Base-by-base conservation (phyloP, 1,140 invertebrate species). In the Choristoneura fumiferana region DNA sequence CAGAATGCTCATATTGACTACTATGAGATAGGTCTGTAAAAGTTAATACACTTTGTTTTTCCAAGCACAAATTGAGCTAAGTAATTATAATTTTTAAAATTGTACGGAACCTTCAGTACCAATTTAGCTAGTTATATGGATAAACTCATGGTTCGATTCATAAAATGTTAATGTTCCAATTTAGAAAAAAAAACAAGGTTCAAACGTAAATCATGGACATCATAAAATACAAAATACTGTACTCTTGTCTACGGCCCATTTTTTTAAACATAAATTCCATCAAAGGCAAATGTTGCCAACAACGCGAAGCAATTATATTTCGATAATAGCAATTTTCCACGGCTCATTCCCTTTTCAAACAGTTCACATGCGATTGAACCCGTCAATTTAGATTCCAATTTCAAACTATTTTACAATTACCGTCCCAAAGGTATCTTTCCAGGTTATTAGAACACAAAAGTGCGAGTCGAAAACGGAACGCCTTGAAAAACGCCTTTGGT, bases 361-460 rank as follows among this genome's bases (percentile, higher is more conserved):
- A n/a, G n/a, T 56, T 60, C 64, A 66, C 55, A 54, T 57, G 18
- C 54, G 36, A 66, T 66, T 53, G 52, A 53, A 65, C 70, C 66
- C 65, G 72, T 71, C 71, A 56, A 58, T 56, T 72, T 62, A 62
- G 73, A 82, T 81, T 77, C 75, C 68, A 75, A 59, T 77, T 76
- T 81, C 79, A 43, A 79, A 73, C 57, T 76, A 76, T 76, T 78
- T 81, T 76, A 67, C 77, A 81, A 83, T 81, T 82, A 76, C 60
- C 65, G 56, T 29, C 43, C 43, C 54, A 73, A 79, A 55, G 70
- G 39, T 54, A 65, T 76, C 77, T 87, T 87, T 83, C 75, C 71
- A 76, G 73, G 62, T 71, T 70, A 75, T 81, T 80, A 79, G 76
- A 79, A 78, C 72, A 73, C 67, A 63, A 73, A 62, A 56, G 57